phyloP scores from a whole-genome alignment of 2,797 vertebrate genomes.

The Falco novaeseelandiae region DNA sequence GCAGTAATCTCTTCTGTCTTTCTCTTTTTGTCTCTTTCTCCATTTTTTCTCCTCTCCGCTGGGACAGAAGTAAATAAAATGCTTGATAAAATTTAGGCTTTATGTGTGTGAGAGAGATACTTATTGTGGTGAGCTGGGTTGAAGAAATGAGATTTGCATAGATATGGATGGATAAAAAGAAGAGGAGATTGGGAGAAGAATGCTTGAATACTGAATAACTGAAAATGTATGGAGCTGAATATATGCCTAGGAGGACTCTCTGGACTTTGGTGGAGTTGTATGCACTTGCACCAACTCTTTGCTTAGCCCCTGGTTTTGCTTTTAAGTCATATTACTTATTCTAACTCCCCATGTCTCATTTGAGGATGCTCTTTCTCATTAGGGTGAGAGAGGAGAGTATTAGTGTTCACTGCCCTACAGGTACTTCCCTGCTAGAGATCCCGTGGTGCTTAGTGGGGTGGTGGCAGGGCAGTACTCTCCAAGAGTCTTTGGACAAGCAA shows the following conservation, averaged over 20 bases:
- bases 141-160: conserved; percentile 67
- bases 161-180: conserved; percentile 57
- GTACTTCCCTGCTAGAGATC: neutral
- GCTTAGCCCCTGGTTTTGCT: neutral
- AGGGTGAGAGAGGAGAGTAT: neutral
- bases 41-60: neutral
- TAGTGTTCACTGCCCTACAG: neutral
- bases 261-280: neutral
- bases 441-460: neutral
- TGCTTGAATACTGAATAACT: conserved; percentile 47
- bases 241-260: neutral
- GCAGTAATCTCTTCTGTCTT: neutral
- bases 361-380: neutral
- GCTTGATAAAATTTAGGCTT: conserved; percentile 66
- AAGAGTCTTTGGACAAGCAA: neutral
- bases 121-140: conserved; percentile 56
- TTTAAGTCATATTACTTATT: neutral
- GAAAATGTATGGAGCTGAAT: conserved; percentile 8
- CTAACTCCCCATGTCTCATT: neutral
- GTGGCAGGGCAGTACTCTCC: neutral
- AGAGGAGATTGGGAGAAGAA: conserved; percentile 39
- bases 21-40: neutral
- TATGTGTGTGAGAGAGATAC: conserved; percentile 44
- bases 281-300: neutral
- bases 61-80: conserved; percentile 68